phyloP scores from a whole-genome alignment of 2,113 vertebrate species.

The Arizona elegans region DNA sequence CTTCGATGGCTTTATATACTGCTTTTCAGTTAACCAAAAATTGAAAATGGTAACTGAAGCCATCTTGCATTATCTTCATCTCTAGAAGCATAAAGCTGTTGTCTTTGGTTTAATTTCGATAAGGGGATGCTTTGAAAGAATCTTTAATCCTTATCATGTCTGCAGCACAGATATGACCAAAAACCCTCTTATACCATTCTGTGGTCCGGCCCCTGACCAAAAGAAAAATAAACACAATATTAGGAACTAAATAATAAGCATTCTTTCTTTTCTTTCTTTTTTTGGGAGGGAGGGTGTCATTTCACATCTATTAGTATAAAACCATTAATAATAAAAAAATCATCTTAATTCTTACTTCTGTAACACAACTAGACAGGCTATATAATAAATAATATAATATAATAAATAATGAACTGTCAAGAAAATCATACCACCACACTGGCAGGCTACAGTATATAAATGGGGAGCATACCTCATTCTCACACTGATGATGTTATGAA shows the following conservation, averaged over 20 bases:
- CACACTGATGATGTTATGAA: not conserved
- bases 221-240: not conserved
- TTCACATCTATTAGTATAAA: not conserved
- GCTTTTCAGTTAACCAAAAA: not conserved
- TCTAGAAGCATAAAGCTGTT: conserved; percentile 37
- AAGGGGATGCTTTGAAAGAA: conserved; percentile 58
- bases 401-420: not conserved
- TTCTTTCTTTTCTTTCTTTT: not conserved
- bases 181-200: conserved; percentile 75
- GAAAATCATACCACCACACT: not conserved
- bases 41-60: not conserved
- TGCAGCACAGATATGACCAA: conserved; percentile 70
- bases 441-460: not conserved
- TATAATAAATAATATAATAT: too few relatives aligned
- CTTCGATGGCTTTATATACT: not conserved
- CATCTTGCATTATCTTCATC: not conserved
- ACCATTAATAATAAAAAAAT: not conserved
- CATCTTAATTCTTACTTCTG: not conserved
- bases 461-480: not conserved
- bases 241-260: not conserved
- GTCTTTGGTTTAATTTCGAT: conserved; percentile 39
- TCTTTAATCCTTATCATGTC: conserved; percentile 68
- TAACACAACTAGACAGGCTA: too few relatives aligned
- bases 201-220: conserved; percentile 72
- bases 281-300: not conserved